A percentile compares a stretch with the other conserved stretches of the same genome.
Conservation (phyloP, 2,797 vertebrate species). For the Heliangelus exortis region DNA sequence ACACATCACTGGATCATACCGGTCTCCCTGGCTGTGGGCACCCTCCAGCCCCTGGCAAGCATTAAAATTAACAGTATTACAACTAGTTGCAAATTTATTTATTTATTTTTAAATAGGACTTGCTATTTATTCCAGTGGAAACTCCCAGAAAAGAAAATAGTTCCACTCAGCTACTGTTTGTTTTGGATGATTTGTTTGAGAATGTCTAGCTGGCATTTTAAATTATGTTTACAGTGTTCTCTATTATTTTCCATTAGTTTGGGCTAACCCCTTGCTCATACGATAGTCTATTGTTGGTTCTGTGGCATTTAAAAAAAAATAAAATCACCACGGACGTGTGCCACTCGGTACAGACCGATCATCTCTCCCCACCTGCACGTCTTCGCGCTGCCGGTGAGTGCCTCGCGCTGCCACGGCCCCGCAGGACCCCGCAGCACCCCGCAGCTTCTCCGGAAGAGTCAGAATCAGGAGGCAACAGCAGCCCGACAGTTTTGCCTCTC, state of each 20-base stretch:
- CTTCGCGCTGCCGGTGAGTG: background rate
- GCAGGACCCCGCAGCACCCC: background rate
- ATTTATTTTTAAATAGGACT: background rate
- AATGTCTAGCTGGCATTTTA: background rate
- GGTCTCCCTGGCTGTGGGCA: background rate
- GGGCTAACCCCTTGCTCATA: background rate
- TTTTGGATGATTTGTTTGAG: slow-evolving; percentile 1
- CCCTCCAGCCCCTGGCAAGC: background rate
- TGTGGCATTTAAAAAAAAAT: background rate
- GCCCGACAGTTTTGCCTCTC: background rate
- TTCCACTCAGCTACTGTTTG: slow-evolving; percentile 36
- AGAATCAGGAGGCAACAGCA: background rate
- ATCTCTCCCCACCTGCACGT: background rate
- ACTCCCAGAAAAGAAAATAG: slow-evolving; percentile 36
- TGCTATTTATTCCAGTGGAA: slow-evolving; percentile 51
- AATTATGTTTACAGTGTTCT: background rate
- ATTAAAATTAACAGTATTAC: accelerated
- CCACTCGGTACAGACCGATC: background rate
- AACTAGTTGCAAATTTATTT: background rate
- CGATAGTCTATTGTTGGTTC: background rate
- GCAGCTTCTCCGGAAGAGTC: background rate
- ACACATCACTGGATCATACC: background rate
- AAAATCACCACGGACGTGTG: background rate
- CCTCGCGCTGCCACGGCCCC: background rate
- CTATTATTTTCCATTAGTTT: background rate